These are phyloP conservation scores for Sardinella longiceps DNA, from an alignment of 2,797 vertebrate genomes.

Conservation along the genomic window DNA sequence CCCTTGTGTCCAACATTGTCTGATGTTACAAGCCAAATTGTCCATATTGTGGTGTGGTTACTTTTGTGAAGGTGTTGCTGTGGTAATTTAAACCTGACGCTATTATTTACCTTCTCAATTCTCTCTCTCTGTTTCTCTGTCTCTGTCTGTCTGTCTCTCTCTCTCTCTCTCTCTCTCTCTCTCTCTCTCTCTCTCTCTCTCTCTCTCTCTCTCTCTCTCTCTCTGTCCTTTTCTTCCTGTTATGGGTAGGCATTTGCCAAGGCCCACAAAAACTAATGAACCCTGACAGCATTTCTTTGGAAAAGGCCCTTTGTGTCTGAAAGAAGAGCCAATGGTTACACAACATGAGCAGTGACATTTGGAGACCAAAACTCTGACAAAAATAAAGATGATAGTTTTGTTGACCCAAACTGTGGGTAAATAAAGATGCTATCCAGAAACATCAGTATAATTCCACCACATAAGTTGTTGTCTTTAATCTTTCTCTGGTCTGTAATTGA, in stretches of 20 bases:
- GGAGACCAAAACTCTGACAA: not conserved
- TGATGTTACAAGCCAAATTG: not conserved
- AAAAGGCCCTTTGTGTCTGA: not conserved
- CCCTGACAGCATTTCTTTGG: not conserved
- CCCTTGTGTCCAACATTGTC: not conserved
- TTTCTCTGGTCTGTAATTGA: not conserved
- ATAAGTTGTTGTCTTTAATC: not conserved
- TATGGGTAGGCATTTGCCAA: not conserved
- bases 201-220: not conserved
- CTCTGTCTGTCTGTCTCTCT: no score
- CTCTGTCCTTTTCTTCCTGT: not conserved
- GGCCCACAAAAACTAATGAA: not conserved
- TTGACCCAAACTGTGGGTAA: not conserved
- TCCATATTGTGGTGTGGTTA: slow-evolving; percentile 45
- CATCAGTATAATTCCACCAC: not conserved
- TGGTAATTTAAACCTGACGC: slow-evolving; percentile 3
- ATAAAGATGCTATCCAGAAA: not conserved
- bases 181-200: not conserved
- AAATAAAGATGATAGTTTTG: not conserved
- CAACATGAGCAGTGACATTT: slow-evolving; percentile 3
- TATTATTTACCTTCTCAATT: not conserved
- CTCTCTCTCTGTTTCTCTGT: not conserved
- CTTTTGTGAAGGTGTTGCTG: slow-evolving; percentile 42
- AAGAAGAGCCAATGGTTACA: not conserved
- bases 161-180: no score